These are phyloP conservation scores for Triplophysa rosa DNA, from an alignment of 2,113 vertebrate species.

Conservation along the genomic window DNA sequence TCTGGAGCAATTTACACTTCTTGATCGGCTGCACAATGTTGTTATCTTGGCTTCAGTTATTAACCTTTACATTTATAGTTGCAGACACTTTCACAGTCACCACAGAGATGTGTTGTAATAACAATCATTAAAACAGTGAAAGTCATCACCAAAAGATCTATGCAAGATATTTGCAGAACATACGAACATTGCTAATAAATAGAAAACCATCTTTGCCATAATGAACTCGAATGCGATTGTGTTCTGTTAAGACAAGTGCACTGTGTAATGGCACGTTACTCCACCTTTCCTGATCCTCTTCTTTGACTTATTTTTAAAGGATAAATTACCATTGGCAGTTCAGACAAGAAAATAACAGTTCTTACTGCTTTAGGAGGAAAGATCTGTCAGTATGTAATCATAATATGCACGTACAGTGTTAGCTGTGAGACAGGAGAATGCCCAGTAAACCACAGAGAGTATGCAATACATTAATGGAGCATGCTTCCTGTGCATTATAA, in stretches of 20 bases:
- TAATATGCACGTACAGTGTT: neutral
- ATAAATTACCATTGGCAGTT: neutral
- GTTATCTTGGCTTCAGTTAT: neutral
- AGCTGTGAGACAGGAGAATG: neutral
- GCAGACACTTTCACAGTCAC: neutral
- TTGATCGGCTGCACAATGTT: neutral
- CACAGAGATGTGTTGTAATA: neutral
- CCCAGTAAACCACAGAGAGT: neutral
- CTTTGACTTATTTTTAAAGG: neutral
- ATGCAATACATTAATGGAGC: neutral
- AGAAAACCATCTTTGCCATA: neutral
- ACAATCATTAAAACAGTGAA: neutral
- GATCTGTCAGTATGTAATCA: conserved; percentile 11
- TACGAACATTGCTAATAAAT: neutral
- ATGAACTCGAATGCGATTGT: neutral
- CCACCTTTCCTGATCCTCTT: neutral
- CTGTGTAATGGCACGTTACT: neutral
- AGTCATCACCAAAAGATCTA: neutral
- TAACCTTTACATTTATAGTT: neutral
- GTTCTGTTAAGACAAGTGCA: neutral
- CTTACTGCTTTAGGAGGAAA: neutral
- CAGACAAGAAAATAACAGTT: neutral
- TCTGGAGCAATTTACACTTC: neutral
- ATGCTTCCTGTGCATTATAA: conserved; percentile 2
- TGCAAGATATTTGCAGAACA: neutral